Evolutionary conservation across 2,113 vertebrate genomes (phyloP).

Genomic region (Erythrocebus patas): DNA sequence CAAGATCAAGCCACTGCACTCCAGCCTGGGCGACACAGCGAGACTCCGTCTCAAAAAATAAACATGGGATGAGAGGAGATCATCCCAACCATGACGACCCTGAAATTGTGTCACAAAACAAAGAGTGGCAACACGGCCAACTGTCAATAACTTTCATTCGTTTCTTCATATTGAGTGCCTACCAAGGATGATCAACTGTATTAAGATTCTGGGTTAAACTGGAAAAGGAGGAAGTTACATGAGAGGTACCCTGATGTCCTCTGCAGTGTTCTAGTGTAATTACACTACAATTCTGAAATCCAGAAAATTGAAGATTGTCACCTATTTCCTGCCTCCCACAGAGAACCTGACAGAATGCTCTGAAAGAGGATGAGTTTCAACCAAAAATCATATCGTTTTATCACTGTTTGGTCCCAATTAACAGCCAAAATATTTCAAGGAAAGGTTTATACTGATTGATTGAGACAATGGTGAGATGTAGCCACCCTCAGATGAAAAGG

Average conservation of each 20-base stretch:
- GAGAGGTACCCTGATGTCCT: not conserved
- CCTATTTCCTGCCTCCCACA: not conserved
- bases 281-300: not conserved
- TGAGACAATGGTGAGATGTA: not conserved
- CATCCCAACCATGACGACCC: too few relatives aligned
- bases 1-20: rapidly evolving
- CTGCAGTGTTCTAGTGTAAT: rapidly evolving
- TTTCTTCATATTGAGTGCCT: not conserved
- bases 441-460: not conserved
- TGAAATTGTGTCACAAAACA: not conserved
- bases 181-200: not conserved
- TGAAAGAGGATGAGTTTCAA: not conserved
- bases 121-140: rapidly evolving
- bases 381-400: not conserved
- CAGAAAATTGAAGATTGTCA: not conserved
- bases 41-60: too few relatives aligned
- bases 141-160: not conserved
- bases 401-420: not conserved
- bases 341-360: not conserved
- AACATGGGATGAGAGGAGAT: not conserved
- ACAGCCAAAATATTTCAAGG: not conserved
- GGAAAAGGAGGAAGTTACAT: not conserved
- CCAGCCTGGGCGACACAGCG: too few relatives aligned
- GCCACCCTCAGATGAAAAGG: not conserved
- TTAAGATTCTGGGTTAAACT: not conserved